A percentile compares a stretch with the other conserved stretches of the same genome.
Conservation (phyloP, 2,797 vertebrate genomes). For the Austrolebias charrua region DNA sequence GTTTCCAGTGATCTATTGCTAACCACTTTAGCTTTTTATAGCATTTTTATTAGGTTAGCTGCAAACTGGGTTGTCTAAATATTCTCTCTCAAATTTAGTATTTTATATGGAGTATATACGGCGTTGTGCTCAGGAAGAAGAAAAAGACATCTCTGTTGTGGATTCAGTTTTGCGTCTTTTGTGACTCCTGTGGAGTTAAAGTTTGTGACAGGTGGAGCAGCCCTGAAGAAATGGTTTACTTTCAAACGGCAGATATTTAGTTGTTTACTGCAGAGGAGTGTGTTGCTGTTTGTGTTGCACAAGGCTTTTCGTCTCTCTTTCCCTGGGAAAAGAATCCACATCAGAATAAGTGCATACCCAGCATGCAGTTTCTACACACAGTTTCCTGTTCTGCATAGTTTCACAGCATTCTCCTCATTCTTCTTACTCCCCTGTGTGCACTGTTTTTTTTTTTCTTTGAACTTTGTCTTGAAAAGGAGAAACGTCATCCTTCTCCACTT, state of each 20-base stretch:
- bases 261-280: constrained; percentile 14
- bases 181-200: no score
- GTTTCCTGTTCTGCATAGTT: constrained; percentile 56
- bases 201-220: no score
- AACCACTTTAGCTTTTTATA: no score
- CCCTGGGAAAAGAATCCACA: constrained; percentile 63
- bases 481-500: constrained; percentile 36
- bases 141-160: no score
- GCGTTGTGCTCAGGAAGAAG: no score
- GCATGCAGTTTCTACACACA: constrained; percentile 44
- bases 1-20: no score
- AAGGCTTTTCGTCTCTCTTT: no score
- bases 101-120: no score
- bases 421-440: constrained; percentile 54
- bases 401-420: constrained; percentile 71
- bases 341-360: constrained; percentile 53
- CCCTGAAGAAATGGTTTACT: background rate
- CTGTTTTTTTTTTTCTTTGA: constrained; percentile 31
- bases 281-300: constrained; percentile 8
- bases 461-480: constrained; percentile 44
- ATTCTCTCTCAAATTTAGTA: no score
- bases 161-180: no score
- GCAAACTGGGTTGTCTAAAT: no score
- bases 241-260: background rate
- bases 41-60: no score